phyloP scores from a whole-genome alignment of 2,797 vertebrate genomes.

The Galagoides demidoff region DNA sequence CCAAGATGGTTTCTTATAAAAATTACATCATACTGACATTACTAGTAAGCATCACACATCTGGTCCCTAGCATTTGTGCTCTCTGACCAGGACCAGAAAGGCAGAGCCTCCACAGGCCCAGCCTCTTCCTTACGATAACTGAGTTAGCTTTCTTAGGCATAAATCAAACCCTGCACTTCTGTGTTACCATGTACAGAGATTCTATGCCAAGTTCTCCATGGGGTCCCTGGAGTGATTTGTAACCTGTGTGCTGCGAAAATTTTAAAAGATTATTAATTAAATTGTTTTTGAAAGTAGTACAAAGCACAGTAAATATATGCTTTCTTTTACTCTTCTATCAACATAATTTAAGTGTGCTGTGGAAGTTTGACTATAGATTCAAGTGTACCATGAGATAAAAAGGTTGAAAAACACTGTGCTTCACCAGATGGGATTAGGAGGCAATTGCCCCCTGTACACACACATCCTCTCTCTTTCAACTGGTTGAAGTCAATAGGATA shows the following conservation, averaged over 20 bases:
- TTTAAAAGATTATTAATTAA: too few species aligned
- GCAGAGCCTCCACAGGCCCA: neutral
- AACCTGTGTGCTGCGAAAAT: too few species aligned
- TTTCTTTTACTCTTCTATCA: too few species aligned
- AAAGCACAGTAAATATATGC: too few species aligned
- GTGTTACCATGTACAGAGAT: neutral
- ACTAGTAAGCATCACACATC: neutral
- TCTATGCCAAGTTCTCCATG: neutral
- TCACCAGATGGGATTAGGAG: neutral
- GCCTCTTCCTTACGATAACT: neutral
- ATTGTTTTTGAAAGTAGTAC: too few species aligned
- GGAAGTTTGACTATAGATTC: too few species aligned
- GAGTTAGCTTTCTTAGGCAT: neutral
- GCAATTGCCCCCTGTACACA: neutral
- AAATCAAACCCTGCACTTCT: neutral
- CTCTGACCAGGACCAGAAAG: neutral
- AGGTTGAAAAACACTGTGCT: neutral
- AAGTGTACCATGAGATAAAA: too few species aligned
- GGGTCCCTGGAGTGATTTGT: neutral
- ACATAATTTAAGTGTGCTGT: too few species aligned
- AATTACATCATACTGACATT: neutral
- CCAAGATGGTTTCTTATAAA: neutral
- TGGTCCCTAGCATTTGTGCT: neutral
- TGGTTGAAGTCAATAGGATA: neutral
- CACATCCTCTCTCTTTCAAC: neutral